Percentiles rank a stretch among this genome's conserved stretches.
phyloP scores from a whole-genome alignment of 2,888 invertebrate genomes.

The Pyrrhosoma nymphula region DNA sequence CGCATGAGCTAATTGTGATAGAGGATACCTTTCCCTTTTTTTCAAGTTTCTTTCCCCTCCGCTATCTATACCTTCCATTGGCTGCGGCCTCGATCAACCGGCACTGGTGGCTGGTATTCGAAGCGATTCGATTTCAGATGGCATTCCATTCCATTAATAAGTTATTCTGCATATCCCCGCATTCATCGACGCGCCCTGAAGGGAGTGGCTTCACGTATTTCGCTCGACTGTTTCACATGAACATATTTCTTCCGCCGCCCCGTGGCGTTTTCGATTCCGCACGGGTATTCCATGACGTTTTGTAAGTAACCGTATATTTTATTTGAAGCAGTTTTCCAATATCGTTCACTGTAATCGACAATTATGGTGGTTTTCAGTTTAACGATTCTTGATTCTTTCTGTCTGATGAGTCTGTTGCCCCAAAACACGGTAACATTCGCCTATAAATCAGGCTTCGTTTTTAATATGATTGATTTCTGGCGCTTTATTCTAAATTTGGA shows the following conservation, averaged over 20 bases:
- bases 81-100: neutral
- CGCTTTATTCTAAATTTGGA: no score
- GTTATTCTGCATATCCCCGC: neutral
- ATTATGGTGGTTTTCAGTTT: no score
- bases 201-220: no score
- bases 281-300: neutral
- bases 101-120: neutral
- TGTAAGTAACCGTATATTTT: neutral
- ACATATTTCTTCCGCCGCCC: neutral
- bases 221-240: neutral
- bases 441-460: no score
- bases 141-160: conserved; percentile 50
- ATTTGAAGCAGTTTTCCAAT: neutral
- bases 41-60: neutral
- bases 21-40: neutral
- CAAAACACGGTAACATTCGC: no score
- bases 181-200: neutral
- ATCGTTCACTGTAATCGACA: no score
- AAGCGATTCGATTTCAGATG: conserved; percentile 22
- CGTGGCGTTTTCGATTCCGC: neutral
- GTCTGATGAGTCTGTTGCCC: no score
- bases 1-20: neutral
- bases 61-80: neutral
- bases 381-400: no score
- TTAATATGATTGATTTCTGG: no score